A percentile compares a stretch with the other conserved stretches of the same genome.
phyloP scores from a whole-genome alignment of 2,797 vertebrate species.

The Limnodromus scolopaceus region DNA sequence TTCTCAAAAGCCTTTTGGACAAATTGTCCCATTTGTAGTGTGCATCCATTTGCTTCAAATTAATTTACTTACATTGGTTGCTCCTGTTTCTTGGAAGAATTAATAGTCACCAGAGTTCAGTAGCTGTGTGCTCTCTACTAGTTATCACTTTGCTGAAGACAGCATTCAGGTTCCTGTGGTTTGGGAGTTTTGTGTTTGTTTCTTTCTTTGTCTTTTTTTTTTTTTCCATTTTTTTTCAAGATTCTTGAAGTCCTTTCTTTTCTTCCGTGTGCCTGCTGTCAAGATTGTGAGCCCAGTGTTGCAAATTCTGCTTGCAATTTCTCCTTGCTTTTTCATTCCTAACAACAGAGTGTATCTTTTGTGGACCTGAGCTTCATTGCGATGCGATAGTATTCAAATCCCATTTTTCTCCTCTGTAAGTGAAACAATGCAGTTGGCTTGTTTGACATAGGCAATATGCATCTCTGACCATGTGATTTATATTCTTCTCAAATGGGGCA shows the following conservation, averaged over 20 bases:
- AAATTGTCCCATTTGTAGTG: conserved; percentile 47
- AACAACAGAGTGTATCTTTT: not conserved
- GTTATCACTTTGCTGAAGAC: not conserved
- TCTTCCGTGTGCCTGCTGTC: not conserved
- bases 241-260: not conserved
- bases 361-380: not conserved
- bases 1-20: conserved; percentile 50
- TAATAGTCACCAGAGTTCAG: conserved; percentile 56
- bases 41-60: conserved; percentile 61
- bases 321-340: not conserved
- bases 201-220: not conserved
- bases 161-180: not conserved
- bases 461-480: not conserved
- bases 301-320: not conserved
- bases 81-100: conserved; percentile 65
- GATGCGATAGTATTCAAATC: not conserved
- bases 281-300: not conserved
- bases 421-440: not conserved
- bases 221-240: not conserved
- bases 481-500: not conserved
- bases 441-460: not conserved
- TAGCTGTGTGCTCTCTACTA: conserved; percentile 21
- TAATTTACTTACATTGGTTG: conserved; percentile 62
- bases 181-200: not conserved
- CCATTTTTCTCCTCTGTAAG: not conserved